Evolutionary conservation across 2,888 invertebrate genomes (phyloP), one percentile per base, ranked within the genome.

Genomic region (Coelopa pilipes): DNA sequence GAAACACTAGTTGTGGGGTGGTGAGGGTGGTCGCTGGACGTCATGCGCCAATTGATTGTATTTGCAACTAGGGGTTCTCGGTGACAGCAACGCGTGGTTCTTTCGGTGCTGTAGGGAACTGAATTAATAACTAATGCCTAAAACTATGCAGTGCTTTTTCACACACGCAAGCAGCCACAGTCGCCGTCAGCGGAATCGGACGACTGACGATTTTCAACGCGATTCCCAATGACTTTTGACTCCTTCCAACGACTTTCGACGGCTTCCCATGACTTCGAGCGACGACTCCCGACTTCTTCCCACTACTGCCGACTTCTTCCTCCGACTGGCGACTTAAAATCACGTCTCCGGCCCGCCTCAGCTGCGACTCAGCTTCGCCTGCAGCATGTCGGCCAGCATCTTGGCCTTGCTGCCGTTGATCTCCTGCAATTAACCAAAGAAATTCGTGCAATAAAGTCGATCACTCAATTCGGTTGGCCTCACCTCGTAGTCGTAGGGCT

Each of bases 401-500:
- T 90, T 85, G 17, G 91, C 91, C 11, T 92, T 92, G 13, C 86
- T 87, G 78, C 88, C 89, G 79, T 92, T 92, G 46, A 92, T 89
- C 77, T 92, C 87, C 81, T 85, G 66, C 1, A 62, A 78, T 73
- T 73, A 71, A 15, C 70, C 63, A 9, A 46, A 12, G 50, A 62
- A 19, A n/a, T 2, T 55, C 21, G 17, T n/a, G 24, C 1, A 15
- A 19, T 11, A 53, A 11, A 67, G 92, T 89, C 76, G 92, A 81
- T 81, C 81, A 55, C 5, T 11, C 45, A 34, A 34, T 57, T 68
- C n/a, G n/a, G n/a, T n/a, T n/a, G n/a, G n/a, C n/a, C n/a, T n/a
- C n/a, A 84, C 93, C 67, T 92, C 90, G 81, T 93, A 94, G 0
- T 92, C 94, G 78, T 89, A 92, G 1, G 91, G 90, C 62, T 90